Base-by-base conservation (phyloP, 1,140 invertebrate species). In the Hormaphis cornu region DNA sequence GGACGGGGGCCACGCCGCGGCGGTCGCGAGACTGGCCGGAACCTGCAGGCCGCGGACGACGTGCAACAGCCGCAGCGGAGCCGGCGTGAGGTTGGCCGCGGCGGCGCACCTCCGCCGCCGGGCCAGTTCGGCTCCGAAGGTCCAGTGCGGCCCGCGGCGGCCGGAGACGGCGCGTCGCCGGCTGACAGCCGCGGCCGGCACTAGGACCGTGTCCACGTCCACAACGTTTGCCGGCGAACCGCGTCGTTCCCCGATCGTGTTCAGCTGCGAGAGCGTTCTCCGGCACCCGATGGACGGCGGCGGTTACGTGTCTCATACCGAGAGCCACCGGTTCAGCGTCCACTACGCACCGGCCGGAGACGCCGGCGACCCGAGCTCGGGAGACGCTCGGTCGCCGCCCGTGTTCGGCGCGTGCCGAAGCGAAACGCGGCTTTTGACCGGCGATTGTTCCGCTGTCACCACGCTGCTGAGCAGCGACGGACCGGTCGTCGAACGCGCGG, bases 231-330 rank as follows among this genome's bases (percentile, higher is more conserved):
- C 28, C 18, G 24, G 18, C 18, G 5, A n/a, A 33, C 10, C 61
- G 44, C 1, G 14, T 20, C n/a, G n/a, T 16, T 71, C 52, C 26
- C 70, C 70, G 0, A 71, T 71, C 26, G 59, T 61, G 20, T 71
- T 71, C 37, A 59, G 52, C 14, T 71, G 56, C 20, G 70, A 71
- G 20, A 71, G 70, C 12, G 70, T 71, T 8, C 59, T 71, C 18
- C 37, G 58, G 37, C 70, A 71, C 22, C 70, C 70, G n/a, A 33
- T 52, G 5, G 42, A 71, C 8, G 42, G 59, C 8, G 42, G 59
- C 0, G 70, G 70, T 40, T 61, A 63, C 14, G 20, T 71, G 44
- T 71, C 70, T 2, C 70, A 71, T 33, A 71, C 58, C 35, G 54
- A 71, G 37, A 53, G 58, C 26, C 70, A 71, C 22, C 46, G 50